Evolutionary conservation across 37 sponge, comb jelly and placozoan genomes (phyloP).

Genomic region (Petrosia ficiformis): DNA sequence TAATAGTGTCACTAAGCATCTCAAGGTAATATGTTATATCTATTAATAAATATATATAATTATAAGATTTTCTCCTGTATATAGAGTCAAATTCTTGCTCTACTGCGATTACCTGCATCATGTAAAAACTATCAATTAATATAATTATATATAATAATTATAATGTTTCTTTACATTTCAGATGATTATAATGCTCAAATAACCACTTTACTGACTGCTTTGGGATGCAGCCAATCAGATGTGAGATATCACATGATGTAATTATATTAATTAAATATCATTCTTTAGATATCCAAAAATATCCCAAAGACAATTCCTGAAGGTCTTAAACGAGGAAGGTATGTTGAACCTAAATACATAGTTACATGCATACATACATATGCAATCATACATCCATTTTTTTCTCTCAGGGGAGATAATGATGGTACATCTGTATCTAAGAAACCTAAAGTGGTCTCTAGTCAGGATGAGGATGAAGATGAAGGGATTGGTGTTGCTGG

Average conservation of each 20-base stretch:
- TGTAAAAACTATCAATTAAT: slow-evolving; percentile 23
- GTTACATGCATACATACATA: background rate
- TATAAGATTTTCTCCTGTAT: background rate
- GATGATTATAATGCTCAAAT: slow-evolving; percentile 58
- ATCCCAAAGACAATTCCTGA: slow-evolving; percentile 25
- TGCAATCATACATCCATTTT: background rate
- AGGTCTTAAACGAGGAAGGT: slow-evolving; percentile 17
- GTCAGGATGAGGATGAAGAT: background rate
- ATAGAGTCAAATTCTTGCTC: slow-evolving; percentile 51
- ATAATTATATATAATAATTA: background rate
- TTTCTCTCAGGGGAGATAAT: background rate
- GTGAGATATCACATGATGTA: slow-evolving; percentile 18
- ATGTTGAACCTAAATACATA: background rate
- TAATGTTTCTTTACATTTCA: slow-evolving; percentile 1
- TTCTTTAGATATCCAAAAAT: slow-evolving; percentile 40
- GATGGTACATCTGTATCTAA: slow-evolving; percentile 1
- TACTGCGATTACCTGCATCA: slow-evolving; percentile 48
- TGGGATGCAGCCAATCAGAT: slow-evolving; percentile 70
- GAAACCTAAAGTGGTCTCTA: slow-evolving; percentile 5
- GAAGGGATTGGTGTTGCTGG: background rate
- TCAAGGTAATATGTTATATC: slow-evolving; percentile 78
- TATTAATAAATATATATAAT: slow-evolving; percentile 6
- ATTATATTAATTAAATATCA: background rate
- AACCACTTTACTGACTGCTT: slow-evolving; percentile 57
- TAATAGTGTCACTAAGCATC: slow-evolving; percentile 81